A percentile compares a stretch with the other conserved stretches of the same genome.
Evolutionary conservation across 1,140 invertebrate species (phyloP).

Genomic region (Eubasilissa regina): DNA sequence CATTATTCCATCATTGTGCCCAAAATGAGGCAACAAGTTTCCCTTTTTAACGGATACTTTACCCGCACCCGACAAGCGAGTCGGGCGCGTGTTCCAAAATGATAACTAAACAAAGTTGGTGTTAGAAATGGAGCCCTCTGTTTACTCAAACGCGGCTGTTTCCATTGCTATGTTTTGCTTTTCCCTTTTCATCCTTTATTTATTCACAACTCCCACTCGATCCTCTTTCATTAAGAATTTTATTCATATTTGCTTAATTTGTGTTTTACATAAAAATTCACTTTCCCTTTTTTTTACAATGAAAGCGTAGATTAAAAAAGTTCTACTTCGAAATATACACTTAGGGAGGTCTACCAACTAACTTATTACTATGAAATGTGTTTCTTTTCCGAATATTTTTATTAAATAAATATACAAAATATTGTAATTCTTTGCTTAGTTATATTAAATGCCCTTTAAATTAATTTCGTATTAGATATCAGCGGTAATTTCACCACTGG

Average conservation of each 20-base stretch:
- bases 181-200: not conserved
- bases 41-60: no score
- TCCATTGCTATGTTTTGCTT: slow-evolving; percentile 5
- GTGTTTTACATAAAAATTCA: slow-evolving; percentile 13
- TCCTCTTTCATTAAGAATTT: slow-evolving; percentile 7
- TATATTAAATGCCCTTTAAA: no score
- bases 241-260: slow-evolving; percentile 5
- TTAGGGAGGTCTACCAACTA: no score
- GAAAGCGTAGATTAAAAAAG: not conserved
- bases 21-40: no score
- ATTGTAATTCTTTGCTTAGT: no score
- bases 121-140: not conserved
- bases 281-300: not conserved
- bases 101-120: slow-evolving; percentile 1
- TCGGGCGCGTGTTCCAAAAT: slow-evolving; percentile 21
- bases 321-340: no score
- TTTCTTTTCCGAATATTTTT: no score
- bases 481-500: no score
- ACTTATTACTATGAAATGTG: no score
- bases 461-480: no score
- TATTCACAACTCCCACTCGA: slow-evolving; percentile 23
- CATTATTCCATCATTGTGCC: no score
- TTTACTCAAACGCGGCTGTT: not conserved
- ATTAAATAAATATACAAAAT: no score
- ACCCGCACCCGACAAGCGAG: not conserved